Conservation (phyloP, 2,888 invertebrate species). For the Philonicus albiceps region DNA sequence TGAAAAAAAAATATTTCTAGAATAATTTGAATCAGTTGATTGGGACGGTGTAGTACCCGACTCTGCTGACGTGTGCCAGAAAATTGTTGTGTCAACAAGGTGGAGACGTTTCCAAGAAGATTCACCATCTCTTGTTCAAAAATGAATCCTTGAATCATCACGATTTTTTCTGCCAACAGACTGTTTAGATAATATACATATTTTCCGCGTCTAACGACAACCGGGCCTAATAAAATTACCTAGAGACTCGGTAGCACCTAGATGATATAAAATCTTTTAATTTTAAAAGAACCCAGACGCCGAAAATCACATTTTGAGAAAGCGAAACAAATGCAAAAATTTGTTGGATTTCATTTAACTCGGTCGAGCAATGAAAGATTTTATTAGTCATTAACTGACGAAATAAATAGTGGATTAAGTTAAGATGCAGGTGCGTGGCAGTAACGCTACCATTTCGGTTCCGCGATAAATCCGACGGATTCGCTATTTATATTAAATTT, state of each 20-base stretch:
- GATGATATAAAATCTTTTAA: background rate
- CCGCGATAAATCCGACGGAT: background rate
- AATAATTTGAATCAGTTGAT: background rate
- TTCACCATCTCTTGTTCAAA: background rate
- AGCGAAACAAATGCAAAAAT: background rate
- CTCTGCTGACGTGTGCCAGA: slow-evolving; percentile 25
- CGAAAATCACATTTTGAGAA: background rate
- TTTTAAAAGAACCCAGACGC: background rate
- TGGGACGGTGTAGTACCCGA: background rate
- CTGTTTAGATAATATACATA: background rate
- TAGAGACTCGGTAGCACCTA: background rate
- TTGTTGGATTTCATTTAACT: background rate
- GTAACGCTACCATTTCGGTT: background rate
- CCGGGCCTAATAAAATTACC: background rate
- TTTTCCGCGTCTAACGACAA: background rate
- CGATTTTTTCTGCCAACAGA: background rate
- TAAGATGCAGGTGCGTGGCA: background rate
- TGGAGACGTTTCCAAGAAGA: background rate
- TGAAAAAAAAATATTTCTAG: background rate
- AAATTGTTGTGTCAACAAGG: slow-evolving; percentile 32
- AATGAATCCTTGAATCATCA: slow-evolving; percentile 5
- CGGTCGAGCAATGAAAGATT: background rate
- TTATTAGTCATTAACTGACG: background rate
- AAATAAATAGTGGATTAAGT: background rate
- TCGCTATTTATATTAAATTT: background rate